Percentiles rank a stretch among this genome's conserved stretches.
Conservation (phyloP, 2,113 vertebrate species). For the Pseudopipra pipra region DNA sequence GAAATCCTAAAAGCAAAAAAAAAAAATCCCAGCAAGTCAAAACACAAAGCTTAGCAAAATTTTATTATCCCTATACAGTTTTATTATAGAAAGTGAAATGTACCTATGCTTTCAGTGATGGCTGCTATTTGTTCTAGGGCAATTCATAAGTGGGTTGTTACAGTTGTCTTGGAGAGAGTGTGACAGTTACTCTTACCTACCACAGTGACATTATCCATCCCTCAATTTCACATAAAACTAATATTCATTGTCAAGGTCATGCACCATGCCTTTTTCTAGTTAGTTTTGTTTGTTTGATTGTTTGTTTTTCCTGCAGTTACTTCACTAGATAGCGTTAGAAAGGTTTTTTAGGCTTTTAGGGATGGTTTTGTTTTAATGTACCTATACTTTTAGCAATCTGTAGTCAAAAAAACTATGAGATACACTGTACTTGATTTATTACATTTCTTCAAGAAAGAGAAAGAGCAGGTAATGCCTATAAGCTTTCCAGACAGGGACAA, state of each 20-base stretch:
- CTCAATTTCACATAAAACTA: not conserved
- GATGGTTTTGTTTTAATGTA: not conserved
- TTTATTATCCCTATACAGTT: not conserved
- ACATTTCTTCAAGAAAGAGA: not conserved
- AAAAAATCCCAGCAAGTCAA: not conserved
- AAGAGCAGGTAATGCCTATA: not conserved
- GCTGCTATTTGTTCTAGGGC: not conserved
- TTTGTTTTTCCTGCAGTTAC: not conserved
- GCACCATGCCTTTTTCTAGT: fast-evolving
- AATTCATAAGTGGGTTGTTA: not conserved
- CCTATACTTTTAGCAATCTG: not conserved
- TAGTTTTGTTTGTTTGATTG: not conserved
- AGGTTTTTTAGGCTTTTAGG: not conserved
- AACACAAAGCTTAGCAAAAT: not conserved
- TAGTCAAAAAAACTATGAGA: not conserved
- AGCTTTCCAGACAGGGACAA: not conserved
- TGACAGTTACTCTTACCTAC: not conserved
- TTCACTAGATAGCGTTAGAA: not conserved
- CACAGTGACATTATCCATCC: not conserved
- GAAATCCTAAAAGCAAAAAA: not conserved
- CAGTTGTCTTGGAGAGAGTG: not conserved
- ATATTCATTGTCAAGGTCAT: not conserved
- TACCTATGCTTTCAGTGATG: not conserved
- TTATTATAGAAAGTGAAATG: not conserved
- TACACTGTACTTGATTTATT: not conserved